Evolutionary conservation across 2,113 vertebrate species (phyloP).

Genomic region (Pampusana beccarii): DNA sequence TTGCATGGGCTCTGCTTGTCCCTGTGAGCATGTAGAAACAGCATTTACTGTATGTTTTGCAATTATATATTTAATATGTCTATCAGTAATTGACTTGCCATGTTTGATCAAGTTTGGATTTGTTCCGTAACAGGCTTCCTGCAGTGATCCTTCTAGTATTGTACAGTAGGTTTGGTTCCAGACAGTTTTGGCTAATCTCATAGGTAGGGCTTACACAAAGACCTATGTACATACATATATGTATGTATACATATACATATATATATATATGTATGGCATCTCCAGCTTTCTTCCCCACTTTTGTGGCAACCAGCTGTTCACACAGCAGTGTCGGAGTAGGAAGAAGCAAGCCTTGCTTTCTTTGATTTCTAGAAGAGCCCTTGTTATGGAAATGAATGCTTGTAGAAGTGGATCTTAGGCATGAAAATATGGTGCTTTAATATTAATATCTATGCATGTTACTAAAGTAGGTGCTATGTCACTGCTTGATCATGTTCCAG

Average conservation of each 20-base stretch:
- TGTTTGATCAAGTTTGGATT: not conserved
- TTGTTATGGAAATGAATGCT: not conserved
- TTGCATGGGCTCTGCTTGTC: not conserved
- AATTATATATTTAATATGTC: not conserved
- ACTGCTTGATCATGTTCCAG: not conserved
- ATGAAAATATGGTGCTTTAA: not conserved
- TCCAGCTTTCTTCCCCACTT: not conserved
- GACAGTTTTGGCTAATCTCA: not conserved
- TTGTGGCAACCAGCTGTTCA: not conserved
- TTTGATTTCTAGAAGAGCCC: not conserved
- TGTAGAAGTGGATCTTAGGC: not conserved
- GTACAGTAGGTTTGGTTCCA: not conserved
- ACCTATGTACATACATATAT: not conserved
- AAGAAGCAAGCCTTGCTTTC: not conserved
- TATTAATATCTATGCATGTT: not conserved
- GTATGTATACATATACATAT: too few relatives aligned
- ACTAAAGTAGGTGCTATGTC: not conserved
- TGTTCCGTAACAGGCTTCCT: not conserved
- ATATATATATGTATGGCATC: too few relatives aligned
- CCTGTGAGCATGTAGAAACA: not conserved
- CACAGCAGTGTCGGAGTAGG: not conserved
- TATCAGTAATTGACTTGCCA: not conserved
- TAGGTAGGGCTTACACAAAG: not conserved
- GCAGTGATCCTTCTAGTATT: not conserved
- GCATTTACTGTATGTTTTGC: not conserved